phyloP scores from a whole-genome alignment of 1,140 invertebrate species.

The Bombus consobrinus region DNA sequence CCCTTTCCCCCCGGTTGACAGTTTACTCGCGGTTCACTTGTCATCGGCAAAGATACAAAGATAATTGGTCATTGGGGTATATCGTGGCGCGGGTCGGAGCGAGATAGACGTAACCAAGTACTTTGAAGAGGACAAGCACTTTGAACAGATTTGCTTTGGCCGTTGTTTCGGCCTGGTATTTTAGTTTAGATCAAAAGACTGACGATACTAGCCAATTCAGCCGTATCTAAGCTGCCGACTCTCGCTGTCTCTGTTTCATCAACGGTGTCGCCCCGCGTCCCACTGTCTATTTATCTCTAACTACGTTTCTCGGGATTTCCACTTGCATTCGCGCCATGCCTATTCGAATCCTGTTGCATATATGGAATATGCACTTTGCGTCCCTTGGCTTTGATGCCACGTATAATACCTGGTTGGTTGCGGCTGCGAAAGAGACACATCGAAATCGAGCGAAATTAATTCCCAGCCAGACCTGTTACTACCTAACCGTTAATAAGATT shows the following conservation, averaged over 20 bases:
- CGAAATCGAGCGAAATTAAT: conserved; percentile 6
- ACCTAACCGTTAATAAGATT: neutral
- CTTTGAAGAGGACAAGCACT: conserved; percentile 78
- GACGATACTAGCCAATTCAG: conserved; percentile 78
- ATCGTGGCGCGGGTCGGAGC: conserved; percentile 68
- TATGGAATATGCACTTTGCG: conserved; percentile 48
- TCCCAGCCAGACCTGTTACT: too few species aligned
- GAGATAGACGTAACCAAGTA: conserved; percentile 74
- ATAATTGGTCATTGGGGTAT: conserved; percentile 83
- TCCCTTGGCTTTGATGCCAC: conserved; percentile 36
- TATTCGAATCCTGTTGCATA: conserved; percentile 38
- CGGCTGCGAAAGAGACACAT: neutral
- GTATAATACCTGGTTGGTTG: neutral
- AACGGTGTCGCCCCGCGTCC: neutral
- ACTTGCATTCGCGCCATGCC: neutral
- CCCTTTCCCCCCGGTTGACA: conserved; percentile 78
- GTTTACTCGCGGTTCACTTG: conserved; percentile 79
- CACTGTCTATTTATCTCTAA: conserved; percentile 48
- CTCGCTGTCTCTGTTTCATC: conserved; percentile 41
- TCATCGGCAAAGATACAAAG: conserved; percentile 81
- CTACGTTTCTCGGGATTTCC: conserved; percentile 28
- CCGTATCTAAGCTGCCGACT: conserved; percentile 77
- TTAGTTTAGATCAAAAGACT: conserved; percentile 83
- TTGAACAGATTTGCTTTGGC: conserved; percentile 82
- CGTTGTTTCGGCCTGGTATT: conserved; percentile 82